Evolutionary conservation across 92 coral and sea anemone genomes (phyloP).

Genomic region (Plumapathes pennacea): DNA sequence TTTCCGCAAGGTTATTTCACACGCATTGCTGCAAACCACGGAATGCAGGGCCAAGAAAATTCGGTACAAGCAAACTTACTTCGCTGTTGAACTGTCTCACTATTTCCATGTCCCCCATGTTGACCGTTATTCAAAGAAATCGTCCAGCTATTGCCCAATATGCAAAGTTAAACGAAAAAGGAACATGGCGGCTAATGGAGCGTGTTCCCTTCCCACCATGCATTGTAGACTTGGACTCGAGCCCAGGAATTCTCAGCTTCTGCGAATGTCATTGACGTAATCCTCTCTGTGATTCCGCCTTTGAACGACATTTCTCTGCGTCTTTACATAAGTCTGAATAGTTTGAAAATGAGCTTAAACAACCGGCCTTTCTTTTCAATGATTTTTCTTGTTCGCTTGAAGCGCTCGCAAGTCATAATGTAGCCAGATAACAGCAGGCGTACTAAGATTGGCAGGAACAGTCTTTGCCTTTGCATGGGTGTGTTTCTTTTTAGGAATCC

Average conservation of each 20-base stretch:
- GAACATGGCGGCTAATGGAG: slow-evolving; percentile 87
- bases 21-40: slow-evolving; percentile 15
- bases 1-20: slow-evolving; percentile 6
- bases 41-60: neutral
- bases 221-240: slow-evolving; percentile 11
- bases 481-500: too few species aligned
- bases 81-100: slow-evolving; percentile 98
- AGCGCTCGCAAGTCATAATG: too few species aligned
- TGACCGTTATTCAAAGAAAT: slow-evolving; percentile 15
- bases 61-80: slow-evolving; percentile 34
- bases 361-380: too few species aligned
- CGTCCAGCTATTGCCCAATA: slow-evolving; percentile 29
- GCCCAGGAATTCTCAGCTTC: slow-evolving; percentile 12
- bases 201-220: slow-evolving; percentile 69
- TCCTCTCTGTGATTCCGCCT: too few species aligned
- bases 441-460: too few species aligned
- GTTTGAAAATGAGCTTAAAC: too few species aligned
- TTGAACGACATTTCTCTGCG: too few species aligned
- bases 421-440: too few species aligned
- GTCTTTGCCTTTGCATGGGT: too few species aligned
- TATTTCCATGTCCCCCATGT: slow-evolving; percentile 99
- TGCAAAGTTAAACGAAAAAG: slow-evolving; percentile 10
- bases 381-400: too few species aligned
- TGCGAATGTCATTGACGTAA: too few species aligned
- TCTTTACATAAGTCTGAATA: too few species aligned